phyloP scores from a whole-genome alignment of 2,113 vertebrate genomes.

The Varanus salvator region DNA sequence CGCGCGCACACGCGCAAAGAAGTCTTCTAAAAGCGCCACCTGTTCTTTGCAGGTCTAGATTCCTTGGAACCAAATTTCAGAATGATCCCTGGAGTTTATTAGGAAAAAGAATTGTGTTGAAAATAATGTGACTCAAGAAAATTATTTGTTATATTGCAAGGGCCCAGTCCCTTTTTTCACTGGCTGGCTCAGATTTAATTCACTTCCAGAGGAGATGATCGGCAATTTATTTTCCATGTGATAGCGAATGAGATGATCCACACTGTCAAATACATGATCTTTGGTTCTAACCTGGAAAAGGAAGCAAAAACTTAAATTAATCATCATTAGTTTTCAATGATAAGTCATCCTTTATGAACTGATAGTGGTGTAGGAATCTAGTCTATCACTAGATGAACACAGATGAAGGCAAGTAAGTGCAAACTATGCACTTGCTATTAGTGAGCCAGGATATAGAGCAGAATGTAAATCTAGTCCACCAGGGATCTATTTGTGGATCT shows the following conservation, averaged over 20 bases:
- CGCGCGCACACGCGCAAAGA: slow-evolving; percentile 62
- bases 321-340: background rate
- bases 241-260: slow-evolving; percentile 90
- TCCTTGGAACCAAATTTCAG: slow-evolving; percentile 39
- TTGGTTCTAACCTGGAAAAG: slow-evolving; percentile 89
- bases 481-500: too few species aligned
- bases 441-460: too few species aligned
- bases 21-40: slow-evolving; percentile 65
- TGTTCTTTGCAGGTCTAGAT: slow-evolving; percentile 52
- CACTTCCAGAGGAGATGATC: slow-evolving; percentile 89
- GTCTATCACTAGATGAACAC: background rate
- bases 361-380: background rate
- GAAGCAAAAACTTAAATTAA: slow-evolving; percentile 40
- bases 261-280: slow-evolving; percentile 87
- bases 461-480: too few species aligned
- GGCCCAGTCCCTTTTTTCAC: slow-evolving; percentile 78
- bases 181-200: slow-evolving; percentile 89
- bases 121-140: slow-evolving; percentile 19
- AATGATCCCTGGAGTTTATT: slow-evolving; percentile 31
- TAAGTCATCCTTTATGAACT: background rate
- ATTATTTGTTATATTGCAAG: slow-evolving; percentile 68
- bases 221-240: slow-evolving; percentile 92
- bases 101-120: slow-evolving; percentile 32
- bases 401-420: background rate
- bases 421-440: too few species aligned